A percentile compares a stretch with the other conserved stretches of the same genome.
These are phyloP conservation scores for Erethizon dorsatum DNA, from an alignment of 2,797 vertebrate genomes.

Conservation along the genomic window DNA sequence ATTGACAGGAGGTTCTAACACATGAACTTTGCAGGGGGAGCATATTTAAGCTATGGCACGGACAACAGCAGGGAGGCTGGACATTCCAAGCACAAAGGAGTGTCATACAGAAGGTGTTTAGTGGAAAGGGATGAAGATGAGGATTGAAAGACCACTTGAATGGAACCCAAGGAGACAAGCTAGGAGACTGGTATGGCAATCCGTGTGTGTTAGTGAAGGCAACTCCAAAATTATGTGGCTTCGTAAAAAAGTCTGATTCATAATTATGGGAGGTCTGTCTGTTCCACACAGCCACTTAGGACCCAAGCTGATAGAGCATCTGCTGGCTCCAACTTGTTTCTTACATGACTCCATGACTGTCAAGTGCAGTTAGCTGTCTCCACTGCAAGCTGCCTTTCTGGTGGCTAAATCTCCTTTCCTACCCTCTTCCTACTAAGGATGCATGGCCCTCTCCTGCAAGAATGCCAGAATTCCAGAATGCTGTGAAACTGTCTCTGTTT, in stretches of 20 bases:
- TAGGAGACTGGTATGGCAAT: neutral
- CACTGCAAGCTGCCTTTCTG: neutral
- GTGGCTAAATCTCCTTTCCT: no score
- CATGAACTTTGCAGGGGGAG: neutral
- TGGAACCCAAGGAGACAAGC: neutral
- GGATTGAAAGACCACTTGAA: neutral
- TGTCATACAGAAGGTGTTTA: neutral
- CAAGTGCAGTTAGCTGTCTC: neutral
- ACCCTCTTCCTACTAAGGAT: neutral
- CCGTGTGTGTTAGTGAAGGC: neutral
- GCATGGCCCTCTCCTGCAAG: neutral
- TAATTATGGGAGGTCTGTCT: neutral
- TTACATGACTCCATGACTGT: neutral
- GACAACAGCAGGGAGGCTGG: neutral
- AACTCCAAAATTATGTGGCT: neutral
- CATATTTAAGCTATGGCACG: neutral
- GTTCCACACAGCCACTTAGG: neutral
- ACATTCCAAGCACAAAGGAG: neutral
- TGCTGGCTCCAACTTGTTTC: neutral
- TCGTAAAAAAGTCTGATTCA: neutral
- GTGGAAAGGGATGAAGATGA: neutral
- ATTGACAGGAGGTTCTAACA: neutral
- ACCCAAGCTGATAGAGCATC: neutral
- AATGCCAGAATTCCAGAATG: neutral
- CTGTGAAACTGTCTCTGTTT: no score